Conservation (phyloP, 2,113 vertebrate genomes). For the Motacilla alba region DNA sequence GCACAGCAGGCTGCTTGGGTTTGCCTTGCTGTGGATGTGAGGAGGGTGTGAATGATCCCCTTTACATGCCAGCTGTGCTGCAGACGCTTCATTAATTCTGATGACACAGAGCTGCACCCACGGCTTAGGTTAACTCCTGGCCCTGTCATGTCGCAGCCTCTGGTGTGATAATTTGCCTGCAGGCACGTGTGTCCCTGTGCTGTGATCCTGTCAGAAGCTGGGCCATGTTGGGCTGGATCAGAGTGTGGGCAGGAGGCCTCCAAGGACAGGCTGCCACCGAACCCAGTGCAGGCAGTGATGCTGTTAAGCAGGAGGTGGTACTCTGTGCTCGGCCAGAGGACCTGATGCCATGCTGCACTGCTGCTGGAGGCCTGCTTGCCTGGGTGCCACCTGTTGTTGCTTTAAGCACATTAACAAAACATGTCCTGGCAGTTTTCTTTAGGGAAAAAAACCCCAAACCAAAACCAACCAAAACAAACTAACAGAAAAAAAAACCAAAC, state of each 20-base stretch:
- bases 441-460: too few relatives aligned
- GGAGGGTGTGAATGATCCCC: background rate
- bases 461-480: background rate
- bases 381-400: background rate
- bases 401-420: background rate
- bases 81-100: background rate
- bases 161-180: background rate
- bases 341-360: background rate
- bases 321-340: background rate
- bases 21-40: background rate
- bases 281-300: background rate
- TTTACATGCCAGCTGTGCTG: background rate
- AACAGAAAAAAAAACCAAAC: background rate
- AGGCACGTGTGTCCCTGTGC: background rate
- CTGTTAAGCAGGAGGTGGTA: background rate
- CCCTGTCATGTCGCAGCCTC: background rate
- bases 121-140: background rate
- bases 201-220: conserved; percentile 4
- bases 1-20: background rate
- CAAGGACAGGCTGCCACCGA: background rate
- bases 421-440: background rate
- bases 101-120: background rate
- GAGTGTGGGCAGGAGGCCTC: background rate
- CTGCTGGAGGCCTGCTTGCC: background rate
- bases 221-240: background rate